Evolutionary conservation across 2,113 vertebrate species (phyloP).

Genomic region (Monarcha castaneiventris): DNA sequence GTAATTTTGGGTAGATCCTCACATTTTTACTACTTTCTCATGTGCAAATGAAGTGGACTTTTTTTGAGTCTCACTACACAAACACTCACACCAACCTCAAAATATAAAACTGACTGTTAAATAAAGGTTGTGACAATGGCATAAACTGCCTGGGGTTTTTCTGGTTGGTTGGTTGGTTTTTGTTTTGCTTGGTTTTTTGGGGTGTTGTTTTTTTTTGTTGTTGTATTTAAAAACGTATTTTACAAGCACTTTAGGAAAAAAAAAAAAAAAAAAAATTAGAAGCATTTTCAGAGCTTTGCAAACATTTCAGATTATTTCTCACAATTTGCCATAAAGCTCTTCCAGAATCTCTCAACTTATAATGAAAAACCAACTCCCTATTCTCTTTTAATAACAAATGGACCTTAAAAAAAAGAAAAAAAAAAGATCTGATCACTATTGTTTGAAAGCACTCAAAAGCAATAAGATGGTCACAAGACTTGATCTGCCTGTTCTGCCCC

Average conservation of each 20-base stretch:
- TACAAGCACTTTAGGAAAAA: neutral
- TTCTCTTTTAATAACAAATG: conserved; percentile 61
- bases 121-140: neutral
- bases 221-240: neutral
- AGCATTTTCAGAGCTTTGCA: neutral
- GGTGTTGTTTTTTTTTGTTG: neutral
- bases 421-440: conserved; percentile 59
- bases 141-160: neutral
- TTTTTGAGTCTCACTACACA: neutral
- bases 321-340: neutral
- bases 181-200: no score
- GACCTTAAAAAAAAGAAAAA: neutral
- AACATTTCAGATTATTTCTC: neutral
- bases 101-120: neutral
- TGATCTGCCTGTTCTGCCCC: conserved; percentile 69
- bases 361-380: conserved; percentile 64
- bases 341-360: neutral
- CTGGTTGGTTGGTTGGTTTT: no score
- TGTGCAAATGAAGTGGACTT: neutral
- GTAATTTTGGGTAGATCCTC: neutral
- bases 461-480: conserved; percentile 76
- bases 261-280: neutral
- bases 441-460: conserved; percentile 73
- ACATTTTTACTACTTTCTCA: neutral
- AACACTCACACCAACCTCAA: neutral